Conservation (phyloP, 2,888 invertebrate species). For the Tetragnatha montana region DNA sequence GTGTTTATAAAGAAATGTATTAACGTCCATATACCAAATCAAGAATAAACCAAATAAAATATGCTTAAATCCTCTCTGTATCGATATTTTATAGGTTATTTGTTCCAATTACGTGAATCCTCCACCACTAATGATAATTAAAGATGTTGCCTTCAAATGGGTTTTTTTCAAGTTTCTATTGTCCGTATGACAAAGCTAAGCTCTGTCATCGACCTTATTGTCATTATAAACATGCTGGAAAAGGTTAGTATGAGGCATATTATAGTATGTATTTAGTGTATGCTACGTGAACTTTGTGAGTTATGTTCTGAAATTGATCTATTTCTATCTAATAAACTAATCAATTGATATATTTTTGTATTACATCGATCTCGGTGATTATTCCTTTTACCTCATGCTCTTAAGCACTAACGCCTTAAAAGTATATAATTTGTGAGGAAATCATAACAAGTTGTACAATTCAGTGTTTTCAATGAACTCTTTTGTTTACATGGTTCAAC, state of each 20-base stretch:
- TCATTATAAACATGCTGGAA: conserved; percentile 86
- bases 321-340: background rate
- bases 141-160: conserved; percentile 92
- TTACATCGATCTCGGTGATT: too few relatives aligned
- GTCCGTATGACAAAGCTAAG: conserved; percentile 89
- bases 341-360: too few relatives aligned
- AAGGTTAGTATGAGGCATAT: conserved; percentile 39
- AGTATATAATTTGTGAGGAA: too few relatives aligned
- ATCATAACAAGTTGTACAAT: too few relatives aligned
- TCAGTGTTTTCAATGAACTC: too few relatives aligned
- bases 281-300: background rate
- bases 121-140: background rate
- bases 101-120: background rate
- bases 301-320: background rate
- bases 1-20: background rate
- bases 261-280: background rate
- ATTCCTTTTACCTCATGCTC: too few relatives aligned
- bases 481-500: too few relatives aligned
- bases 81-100: background rate
- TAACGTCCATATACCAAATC: background rate
- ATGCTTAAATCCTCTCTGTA: background rate
- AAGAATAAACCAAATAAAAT: background rate
- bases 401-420: too few relatives aligned
- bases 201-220: conserved; percentile 84
- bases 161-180: conserved; percentile 88